These are phyloP conservation scores for Stictonetta naevosa DNA, from an alignment of 2,113 vertebrate genomes.

Conservation along the genomic window DNA sequence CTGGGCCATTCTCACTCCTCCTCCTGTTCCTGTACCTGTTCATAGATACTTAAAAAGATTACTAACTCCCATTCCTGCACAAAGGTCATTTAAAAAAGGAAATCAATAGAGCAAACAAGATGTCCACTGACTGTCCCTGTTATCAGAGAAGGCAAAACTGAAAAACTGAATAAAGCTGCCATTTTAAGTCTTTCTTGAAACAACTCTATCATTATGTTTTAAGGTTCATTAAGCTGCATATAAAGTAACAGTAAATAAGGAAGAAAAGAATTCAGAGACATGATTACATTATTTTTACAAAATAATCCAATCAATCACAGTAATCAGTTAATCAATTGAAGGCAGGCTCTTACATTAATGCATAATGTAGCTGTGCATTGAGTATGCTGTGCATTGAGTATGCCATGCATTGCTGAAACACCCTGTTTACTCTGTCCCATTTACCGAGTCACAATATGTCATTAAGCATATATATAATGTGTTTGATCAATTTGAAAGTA, in stretches of 20 bases:
- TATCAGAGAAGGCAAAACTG: slow-evolving; percentile 9
- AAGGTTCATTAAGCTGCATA: slow-evolving; percentile 32
- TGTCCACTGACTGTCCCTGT: slow-evolving; percentile 32
- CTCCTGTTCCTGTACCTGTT: slow-evolving; percentile 50
- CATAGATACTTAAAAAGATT: slow-evolving; percentile 36
- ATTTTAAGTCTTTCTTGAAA: slow-evolving; percentile 33
- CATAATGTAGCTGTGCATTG: slow-evolving; percentile 64
- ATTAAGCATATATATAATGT: slow-evolving; percentile 61
- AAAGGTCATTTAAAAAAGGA: slow-evolving; percentile 57
- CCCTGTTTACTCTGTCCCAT: slow-evolving; percentile 62
- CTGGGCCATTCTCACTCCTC: background rate
- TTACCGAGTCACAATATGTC: slow-evolving; percentile 67
- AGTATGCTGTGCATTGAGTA: slow-evolving; percentile 69
- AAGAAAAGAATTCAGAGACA: slow-evolving; percentile 59
- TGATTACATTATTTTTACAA: slow-evolving; percentile 74
- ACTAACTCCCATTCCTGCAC: slow-evolving; percentile 55
- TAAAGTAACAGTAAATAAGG: slow-evolving; percentile 64
- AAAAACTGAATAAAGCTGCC: slow-evolving; percentile 28
- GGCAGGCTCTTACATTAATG: slow-evolving; percentile 62
- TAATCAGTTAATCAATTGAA: slow-evolving; percentile 82
- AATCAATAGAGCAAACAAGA: slow-evolving; percentile 70
- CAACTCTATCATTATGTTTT: slow-evolving; percentile 21
- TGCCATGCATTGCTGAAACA: slow-evolving; percentile 72
- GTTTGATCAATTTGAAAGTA: slow-evolving; percentile 69
- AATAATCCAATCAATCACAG: slow-evolving; percentile 79